phyloP scores from a whole-genome alignment of 2,797 vertebrate genomes.

The Lepilemur ruficaudatus region DNA sequence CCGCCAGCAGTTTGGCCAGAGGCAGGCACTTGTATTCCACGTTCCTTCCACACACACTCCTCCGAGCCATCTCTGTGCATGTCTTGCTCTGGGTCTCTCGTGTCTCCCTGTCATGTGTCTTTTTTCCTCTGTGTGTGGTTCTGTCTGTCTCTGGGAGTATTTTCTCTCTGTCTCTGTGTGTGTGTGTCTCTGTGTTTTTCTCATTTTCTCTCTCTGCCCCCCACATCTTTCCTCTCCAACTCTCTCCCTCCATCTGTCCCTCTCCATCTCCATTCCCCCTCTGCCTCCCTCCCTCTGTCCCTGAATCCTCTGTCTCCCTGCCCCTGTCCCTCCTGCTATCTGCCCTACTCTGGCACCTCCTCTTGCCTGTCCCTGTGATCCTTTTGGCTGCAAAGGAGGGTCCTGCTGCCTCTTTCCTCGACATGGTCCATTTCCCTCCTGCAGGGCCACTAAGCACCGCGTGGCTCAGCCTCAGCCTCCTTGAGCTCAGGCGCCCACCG shows the following conservation, averaged over 20 bases:
- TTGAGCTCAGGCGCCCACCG: background rate
- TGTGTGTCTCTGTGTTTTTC: background rate
- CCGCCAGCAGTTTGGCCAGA: background rate
- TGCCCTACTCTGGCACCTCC: background rate
- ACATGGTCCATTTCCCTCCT: background rate
- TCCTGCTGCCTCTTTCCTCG: background rate
- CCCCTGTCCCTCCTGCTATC: background rate
- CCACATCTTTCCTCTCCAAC: too few species aligned
- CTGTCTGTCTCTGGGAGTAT: background rate
- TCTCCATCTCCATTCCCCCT: background rate
- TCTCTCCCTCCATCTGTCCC: background rate
- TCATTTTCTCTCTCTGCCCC: background rate
- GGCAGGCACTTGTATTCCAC: background rate
- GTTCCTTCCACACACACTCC: background rate
- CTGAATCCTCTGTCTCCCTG: background rate
- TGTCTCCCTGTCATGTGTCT: too few species aligned
- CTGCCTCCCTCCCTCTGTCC: too few species aligned
- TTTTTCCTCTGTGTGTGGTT: background rate
- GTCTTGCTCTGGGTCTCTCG: background rate
- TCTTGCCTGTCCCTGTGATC: background rate
- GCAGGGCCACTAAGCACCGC: too few species aligned
- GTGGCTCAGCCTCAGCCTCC: background rate
- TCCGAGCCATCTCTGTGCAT: background rate
- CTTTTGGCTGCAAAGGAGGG: background rate
- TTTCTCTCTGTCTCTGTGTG: background rate